Percentiles rank a stretch among this genome's conserved stretches.
Conservation (phyloP, 2,113 vertebrate species). For the Brachypteracias leptosomus region DNA sequence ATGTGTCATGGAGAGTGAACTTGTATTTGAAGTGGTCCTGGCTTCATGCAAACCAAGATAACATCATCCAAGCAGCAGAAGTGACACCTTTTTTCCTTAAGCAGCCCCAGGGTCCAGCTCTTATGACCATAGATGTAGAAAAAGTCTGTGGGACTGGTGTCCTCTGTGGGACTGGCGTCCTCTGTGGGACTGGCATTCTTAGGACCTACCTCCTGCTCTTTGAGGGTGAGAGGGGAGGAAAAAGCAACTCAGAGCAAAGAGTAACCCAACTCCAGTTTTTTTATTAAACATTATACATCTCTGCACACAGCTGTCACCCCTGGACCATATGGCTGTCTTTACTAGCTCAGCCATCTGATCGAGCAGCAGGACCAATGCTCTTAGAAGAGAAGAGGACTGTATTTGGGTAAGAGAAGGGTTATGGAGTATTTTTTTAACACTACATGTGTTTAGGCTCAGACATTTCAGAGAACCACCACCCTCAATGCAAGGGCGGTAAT, state of each 20-base stretch:
- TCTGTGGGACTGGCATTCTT: neutral
- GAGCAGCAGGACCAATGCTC: neutral
- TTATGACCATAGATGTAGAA: neutral
- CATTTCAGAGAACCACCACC: neutral
- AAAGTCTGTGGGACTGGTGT: neutral
- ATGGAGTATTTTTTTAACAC: neutral
- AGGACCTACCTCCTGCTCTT: neutral
- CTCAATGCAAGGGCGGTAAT: neutral
- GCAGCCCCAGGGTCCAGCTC: rapidly evolving
- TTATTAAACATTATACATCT: neutral
- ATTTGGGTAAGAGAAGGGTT: rapidly evolving
- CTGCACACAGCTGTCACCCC: neutral
- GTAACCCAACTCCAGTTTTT: neutral
- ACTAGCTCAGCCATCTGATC: neutral
- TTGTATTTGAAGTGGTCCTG: neutral
- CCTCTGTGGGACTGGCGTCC: too few species aligned
- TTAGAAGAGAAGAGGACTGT: neutral
- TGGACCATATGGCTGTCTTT: rapidly evolving
- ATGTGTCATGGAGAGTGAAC: neutral
- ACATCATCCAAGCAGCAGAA: neutral
- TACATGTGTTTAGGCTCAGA: neutral
- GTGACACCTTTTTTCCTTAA: rapidly evolving
- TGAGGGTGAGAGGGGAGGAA: neutral
- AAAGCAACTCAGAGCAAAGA: neutral
- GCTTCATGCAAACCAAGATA: neutral